These are phyloP conservation scores for Leptinotarsa texana DNA, from an alignment of 1,140 invertebrate genomes.

Conservation along the genomic window DNA sequence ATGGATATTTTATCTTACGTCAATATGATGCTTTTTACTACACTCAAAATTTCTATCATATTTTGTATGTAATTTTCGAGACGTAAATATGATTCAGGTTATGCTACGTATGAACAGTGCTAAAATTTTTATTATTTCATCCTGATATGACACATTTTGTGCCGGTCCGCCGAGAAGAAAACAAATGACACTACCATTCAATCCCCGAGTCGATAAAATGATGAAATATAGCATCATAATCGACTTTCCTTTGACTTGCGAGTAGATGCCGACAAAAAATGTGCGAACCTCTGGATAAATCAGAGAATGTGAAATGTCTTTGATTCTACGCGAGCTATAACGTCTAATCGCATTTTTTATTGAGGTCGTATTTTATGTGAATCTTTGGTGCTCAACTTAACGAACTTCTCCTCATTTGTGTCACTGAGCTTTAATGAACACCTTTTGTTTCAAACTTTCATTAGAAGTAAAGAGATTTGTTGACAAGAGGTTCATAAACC, in stretches of 20 bases:
- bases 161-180: background rate
- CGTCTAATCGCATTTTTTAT: background rate
- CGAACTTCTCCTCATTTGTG: background rate
- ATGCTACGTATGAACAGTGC: too few species aligned
- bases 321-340: background rate
- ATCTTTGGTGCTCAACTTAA: background rate
- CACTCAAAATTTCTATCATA: too few species aligned
- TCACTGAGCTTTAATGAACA: background rate
- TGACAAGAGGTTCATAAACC: too few species aligned
- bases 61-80: too few species aligned
- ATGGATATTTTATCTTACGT: too few species aligned
- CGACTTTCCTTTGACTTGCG: slow-evolving; percentile 2
- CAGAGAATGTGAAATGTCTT: background rate
- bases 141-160: too few species aligned
- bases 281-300: slow-evolving; percentile 5
- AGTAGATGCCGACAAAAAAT: background rate
- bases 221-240: slow-evolving; percentile 4
- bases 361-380: background rate
- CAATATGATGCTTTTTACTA: too few species aligned
- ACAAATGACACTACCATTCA: background rate
- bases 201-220: background rate
- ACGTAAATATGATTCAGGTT: too few species aligned
- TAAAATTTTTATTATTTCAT: too few species aligned
- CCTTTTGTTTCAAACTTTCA: too few species aligned
- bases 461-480: too few species aligned